These are phyloP conservation scores for Spialia ferax DNA, from an alignment of 2,888 invertebrate genomes.

Conservation along the genomic window DNA sequence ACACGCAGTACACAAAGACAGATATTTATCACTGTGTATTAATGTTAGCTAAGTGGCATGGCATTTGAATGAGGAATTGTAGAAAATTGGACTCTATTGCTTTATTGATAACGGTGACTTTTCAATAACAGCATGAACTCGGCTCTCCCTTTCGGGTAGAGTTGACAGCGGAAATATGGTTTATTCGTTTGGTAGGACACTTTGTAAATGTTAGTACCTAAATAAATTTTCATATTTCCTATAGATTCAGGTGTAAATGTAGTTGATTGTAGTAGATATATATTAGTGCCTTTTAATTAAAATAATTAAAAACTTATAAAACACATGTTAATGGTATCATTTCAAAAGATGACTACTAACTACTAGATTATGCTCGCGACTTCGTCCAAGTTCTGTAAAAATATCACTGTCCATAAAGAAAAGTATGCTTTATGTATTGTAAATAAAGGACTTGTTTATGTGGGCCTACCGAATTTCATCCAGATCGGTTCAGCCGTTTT, in stretches of 20 bases:
- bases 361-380: too few species aligned
- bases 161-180: constrained; percentile 11
- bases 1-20: constrained; percentile 26
- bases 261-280: too few species aligned
- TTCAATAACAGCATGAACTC: background rate
- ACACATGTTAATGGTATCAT: too few species aligned
- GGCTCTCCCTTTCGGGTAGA: background rate
- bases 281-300: too few species aligned
- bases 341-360: too few species aligned
- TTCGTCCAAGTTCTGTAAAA: too few species aligned
- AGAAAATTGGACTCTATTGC: constrained; percentile 13
- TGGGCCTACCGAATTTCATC: too few species aligned
- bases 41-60: constrained; percentile 26
- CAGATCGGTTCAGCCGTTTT: too few species aligned
- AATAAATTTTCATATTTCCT: background rate
- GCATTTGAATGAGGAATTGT: constrained; percentile 3
- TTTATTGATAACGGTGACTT: background rate
- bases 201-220: background rate
- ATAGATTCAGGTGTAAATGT: background rate
- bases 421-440: too few species aligned
- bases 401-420: too few species aligned
- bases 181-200: constrained; percentile 3
- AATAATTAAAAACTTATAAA: too few species aligned
- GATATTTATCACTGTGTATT: constrained; percentile 38
- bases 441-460: too few species aligned